Evolutionary conservation across 2,888 invertebrate species (phyloP), one percentile per base, ranked within the genome.

Genomic region (Halictus quadricinctus): DNA sequence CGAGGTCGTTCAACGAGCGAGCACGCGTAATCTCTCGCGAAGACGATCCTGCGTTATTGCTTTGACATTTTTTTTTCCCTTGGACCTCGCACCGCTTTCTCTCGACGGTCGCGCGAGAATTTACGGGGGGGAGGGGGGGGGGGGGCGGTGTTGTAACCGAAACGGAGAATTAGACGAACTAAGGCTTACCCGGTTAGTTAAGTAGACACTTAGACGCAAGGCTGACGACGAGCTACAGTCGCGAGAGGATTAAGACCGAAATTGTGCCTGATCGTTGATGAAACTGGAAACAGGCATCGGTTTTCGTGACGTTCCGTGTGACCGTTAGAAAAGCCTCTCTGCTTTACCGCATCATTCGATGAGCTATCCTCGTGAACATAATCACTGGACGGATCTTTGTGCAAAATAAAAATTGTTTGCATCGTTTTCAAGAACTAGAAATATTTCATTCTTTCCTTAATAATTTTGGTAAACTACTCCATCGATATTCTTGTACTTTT

Each of bases 161-260:
- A 64, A 64, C 2, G 72, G 50, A 58, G 60, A 36, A 29, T 29
- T 21, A 69, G 3, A 54, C 6, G 64, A 72, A 70, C 10, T 18
- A 70, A 75, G 7, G 84, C 77, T 80, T 85, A 77, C 60, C 69
- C 48, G 77, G 64, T 81, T 85, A 85, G 70, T 87, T 87, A 87
- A 87, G 87, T 86, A 87, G 87, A 87, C 79, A 81, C 54, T 72
- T 83, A 81, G 86, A 85, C 86, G 82, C 80, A 85, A 83, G 72
- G 82, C 85, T 86, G 79, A n/a, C 54, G 54, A 54, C 8, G 10
- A 81, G 76, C 80, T 86, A 78, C 60, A 70, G 41, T 86, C 80
- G 79, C 80, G 80, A 83, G 87, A 86, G 83, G 86, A 86, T 86
- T 83, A 83, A 87, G 81, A 86, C 79, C 58, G 43, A 81, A 76